Evolutionary conservation across 2,113 vertebrate genomes (phyloP), one percentile per base, ranked within the genome.

Genomic region (Pogona vitticeps): DNA sequence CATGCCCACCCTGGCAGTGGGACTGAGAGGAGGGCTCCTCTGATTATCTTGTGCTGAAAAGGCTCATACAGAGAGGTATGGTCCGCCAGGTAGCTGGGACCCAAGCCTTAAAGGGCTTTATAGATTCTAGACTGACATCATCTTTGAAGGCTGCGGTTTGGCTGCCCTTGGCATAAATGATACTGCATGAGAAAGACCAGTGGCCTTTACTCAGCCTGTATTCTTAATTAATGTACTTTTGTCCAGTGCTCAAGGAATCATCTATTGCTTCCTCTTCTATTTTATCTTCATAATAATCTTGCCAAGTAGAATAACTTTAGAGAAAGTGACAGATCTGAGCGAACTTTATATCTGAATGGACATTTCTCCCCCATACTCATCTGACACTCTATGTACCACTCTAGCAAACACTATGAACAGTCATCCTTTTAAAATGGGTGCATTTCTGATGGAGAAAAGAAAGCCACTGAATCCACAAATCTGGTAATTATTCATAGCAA

Each of bases 401-500:
- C 26, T 59, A 73, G 23, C 14, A 56, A 33, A 21, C 40, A 13
- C 10, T 65, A 52, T 26, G 73, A 81, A 67, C 26, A 63, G 4
- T 20, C 5, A 38, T 75, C 40, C 28, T 59, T 90, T 67, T 58
- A 68, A 31, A 31, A 73, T 83, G 42, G 79, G 80, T 18, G 87
- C 28, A 76, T 92, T 93, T 81, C 40, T 75, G 52, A 14, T 12
- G 38, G 71, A 72, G 75, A 82, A 88, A 82, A 0, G 0, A 17
- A 72, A 88, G 56, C 5, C 14, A 72, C n/a, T 36, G 1, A n/a
- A 83, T 83, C 2, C 1, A 1, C 1, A 75, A 26, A 28, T 0
- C 1, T 86, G 72, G 10, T 85, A n/a, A 20, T 68, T 58, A 68
- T 88, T 87, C 0, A 0, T 83, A 0, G 0, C 0, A 1, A 36